Conservation (phyloP, 2,888 invertebrate genomes). For the Andrena fulva region DNA sequence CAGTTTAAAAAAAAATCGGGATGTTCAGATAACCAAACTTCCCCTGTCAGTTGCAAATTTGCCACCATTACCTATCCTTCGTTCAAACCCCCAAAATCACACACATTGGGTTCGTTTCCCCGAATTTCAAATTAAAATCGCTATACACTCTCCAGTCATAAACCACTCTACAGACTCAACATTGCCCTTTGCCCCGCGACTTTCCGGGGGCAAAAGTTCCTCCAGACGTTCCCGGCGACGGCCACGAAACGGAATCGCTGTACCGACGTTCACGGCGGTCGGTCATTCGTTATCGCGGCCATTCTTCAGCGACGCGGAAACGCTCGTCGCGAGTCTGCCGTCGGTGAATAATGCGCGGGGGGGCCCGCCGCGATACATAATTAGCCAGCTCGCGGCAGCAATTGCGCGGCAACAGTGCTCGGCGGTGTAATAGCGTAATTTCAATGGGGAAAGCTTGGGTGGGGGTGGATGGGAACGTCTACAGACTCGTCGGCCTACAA, state of each 20-base stretch:
- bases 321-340: slow-evolving; percentile 3
- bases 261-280: slow-evolving; percentile 23
- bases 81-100: too few species aligned
- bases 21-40: too few species aligned
- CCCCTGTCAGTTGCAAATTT: too few species aligned
- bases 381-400: slow-evolving; percentile 17
- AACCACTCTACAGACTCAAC: too few species aligned
- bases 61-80: too few species aligned
- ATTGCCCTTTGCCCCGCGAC: too few species aligned
- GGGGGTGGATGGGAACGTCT: slow-evolving; percentile 15
- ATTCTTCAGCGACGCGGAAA: slow-evolving; percentile 9
- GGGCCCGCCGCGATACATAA: slow-evolving; percentile 24
- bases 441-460: slow-evolving; percentile 1
- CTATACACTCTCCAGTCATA: too few species aligned
- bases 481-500: slow-evolving; percentile 16
- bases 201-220: slow-evolving; percentile 4
- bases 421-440: slow-evolving; percentile 17
- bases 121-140: too few species aligned
- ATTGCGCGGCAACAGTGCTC: slow-evolving; percentile 18
- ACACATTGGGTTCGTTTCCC: too few species aligned
- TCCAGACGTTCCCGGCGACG: slow-evolving; percentile 2
- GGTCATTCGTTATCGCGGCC: slow-evolving; percentile 28
- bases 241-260: neutral
- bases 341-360: slow-evolving; percentile 19
- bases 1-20: too few species aligned